These are phyloP conservation scores for Salvator merianae DNA, from an alignment of 2,113 vertebrate species.

Conservation along the genomic window DNA sequence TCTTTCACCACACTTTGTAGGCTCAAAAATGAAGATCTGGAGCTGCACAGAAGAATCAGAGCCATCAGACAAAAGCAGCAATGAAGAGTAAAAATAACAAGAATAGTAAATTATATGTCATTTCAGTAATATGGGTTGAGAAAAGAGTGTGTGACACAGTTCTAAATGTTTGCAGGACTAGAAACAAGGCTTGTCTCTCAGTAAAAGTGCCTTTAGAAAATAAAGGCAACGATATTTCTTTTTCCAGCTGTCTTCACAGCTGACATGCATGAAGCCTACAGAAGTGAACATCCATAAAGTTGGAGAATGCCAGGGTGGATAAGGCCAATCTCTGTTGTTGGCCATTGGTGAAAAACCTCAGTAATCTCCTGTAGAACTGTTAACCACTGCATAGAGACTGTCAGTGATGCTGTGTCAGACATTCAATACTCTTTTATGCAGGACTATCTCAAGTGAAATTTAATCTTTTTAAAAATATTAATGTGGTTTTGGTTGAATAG, in stretches of 20 bases:
- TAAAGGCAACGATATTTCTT: not conserved
- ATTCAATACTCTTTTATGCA: not conserved
- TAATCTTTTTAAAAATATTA: not conserved
- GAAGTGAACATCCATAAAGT: too few species aligned
- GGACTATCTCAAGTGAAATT: not conserved
- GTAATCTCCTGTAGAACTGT: not conserved
- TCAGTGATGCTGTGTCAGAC: not conserved
- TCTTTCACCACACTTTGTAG: not conserved
- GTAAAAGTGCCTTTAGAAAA: not conserved
- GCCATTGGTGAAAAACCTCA: not conserved
- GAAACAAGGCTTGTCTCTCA: not conserved
- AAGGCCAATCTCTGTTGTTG: too few species aligned
- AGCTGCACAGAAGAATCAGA: not conserved
- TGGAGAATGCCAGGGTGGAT: too few species aligned
- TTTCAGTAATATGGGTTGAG: not conserved
- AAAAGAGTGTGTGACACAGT: not conserved
- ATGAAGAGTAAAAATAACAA: not conserved
- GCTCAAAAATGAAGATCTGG: not conserved
- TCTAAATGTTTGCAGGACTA: not conserved
- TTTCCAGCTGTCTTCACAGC: too few species aligned
- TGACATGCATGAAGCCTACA: too few species aligned
- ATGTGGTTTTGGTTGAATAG: not conserved
- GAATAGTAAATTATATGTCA: not conserved
- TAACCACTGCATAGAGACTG: not conserved
- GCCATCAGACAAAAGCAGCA: not conserved